Percentiles rank a stretch among this genome's conserved stretches.
Evolutionary conservation across 2,113 vertebrate species (phyloP).

Genomic region (Oriolus oriolus): DNA sequence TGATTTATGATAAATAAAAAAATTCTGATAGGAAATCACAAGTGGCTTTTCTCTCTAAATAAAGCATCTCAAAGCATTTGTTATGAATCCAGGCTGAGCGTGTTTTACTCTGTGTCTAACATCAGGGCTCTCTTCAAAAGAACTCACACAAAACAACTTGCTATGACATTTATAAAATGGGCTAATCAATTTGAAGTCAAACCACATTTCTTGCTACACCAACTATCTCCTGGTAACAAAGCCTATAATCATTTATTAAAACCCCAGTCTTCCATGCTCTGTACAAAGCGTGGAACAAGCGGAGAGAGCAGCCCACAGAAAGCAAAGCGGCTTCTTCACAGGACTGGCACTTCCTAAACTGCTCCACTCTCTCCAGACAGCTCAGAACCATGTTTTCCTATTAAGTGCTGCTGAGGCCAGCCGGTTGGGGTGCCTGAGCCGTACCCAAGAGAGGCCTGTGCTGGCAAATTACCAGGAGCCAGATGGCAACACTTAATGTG

Average conservation of each 20-base stretch:
- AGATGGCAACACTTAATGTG: conserved; percentile 40
- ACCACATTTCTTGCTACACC: conserved; percentile 71
- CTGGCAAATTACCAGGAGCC: conserved; percentile 49
- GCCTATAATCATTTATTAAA: conserved; percentile 77
- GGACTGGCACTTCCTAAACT: conserved; percentile 40
- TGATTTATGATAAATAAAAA: conserved; percentile 74
- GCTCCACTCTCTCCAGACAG: conserved; percentile 14
- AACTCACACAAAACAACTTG: conserved; percentile 69
- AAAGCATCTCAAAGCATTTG: conserved; percentile 72
- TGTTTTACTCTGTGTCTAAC: conserved; percentile 66
- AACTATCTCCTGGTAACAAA: conserved; percentile 73
- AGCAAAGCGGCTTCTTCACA: conserved; percentile 10
- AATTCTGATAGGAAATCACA: conserved; percentile 74
- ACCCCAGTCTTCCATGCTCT: conserved; percentile 58
- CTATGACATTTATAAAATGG: conserved; percentile 76
- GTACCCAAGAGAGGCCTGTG: background rate
- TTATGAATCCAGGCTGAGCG: conserved; percentile 70
- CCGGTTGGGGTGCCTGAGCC: background rate
- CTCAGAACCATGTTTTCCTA: background rate
- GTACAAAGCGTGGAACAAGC: conserved; percentile 36
- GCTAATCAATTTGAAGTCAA: conserved; percentile 78
- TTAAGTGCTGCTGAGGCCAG: background rate
- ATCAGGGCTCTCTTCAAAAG: conserved; percentile 73
- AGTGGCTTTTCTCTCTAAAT: conserved; percentile 74
- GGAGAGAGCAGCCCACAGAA: conserved; percentile 5